Evolutionary conservation across 1,140 invertebrate genomes (phyloP).

Genomic region (Drosophila repleta): DNA sequence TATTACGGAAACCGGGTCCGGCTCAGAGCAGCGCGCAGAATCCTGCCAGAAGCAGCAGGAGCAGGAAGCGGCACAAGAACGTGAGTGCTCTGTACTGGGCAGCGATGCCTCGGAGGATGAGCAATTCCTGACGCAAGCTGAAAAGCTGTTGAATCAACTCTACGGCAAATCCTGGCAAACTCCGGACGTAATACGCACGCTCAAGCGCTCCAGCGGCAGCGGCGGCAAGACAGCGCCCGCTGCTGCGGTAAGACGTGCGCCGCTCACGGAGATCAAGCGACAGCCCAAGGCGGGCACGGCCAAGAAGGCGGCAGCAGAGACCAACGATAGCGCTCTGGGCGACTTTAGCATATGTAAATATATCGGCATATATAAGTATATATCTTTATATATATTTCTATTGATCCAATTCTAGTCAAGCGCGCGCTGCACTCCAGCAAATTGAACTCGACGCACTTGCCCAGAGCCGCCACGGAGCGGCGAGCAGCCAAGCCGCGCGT

Average conservation of each 20-base stretch:
- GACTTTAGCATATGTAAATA: constrained; percentile 75
- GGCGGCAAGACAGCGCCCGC: constrained; percentile 28
- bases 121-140: constrained; percentile 72
- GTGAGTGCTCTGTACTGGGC: neutral
- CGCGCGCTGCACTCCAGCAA: constrained; percentile 53
- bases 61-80: neutral
- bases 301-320: constrained; percentile 5
- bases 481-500: neutral
- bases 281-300: constrained; percentile 21
- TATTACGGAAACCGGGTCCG: neutral
- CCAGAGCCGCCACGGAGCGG: constrained; percentile 23
- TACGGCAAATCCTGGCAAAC: constrained; percentile 85
- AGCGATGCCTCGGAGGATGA: constrained; percentile 54
- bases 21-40: neutral
- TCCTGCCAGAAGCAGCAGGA: neutral
- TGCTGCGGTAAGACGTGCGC: constrained; percentile 5
- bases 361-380: neutral
- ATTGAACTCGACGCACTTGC: constrained; percentile 70
- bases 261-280: constrained; percentile 18
- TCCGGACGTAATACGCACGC: constrained; percentile 69
- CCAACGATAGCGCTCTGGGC: constrained; percentile 59
- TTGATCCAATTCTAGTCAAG: constrained; percentile 45
- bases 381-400: neutral
- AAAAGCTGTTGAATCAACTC: constrained; percentile 85
- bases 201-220: constrained; percentile 61